Conservation (phyloP, 2,113 vertebrate genomes). For the Oxyruncus cristatus region DNA sequence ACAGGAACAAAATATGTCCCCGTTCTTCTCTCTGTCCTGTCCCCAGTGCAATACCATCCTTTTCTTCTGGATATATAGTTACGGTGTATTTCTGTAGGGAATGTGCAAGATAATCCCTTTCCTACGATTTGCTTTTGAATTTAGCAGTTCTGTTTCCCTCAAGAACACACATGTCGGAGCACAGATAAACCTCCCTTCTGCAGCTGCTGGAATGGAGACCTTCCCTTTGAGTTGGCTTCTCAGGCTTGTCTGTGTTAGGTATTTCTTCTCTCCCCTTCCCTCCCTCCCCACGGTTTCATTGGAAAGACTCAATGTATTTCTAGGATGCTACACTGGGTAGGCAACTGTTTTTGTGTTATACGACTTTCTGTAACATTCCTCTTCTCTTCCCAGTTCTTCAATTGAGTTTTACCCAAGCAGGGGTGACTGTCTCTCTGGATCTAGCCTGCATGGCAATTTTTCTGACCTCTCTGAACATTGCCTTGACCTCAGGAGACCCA, state of each 20-base stretch:
- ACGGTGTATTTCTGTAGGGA: background rate
- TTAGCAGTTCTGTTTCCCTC: background rate
- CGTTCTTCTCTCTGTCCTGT: background rate
- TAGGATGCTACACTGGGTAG: background rate
- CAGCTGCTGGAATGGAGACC: background rate
- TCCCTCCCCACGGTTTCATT: background rate
- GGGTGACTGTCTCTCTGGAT: background rate
- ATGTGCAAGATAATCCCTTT: background rate
- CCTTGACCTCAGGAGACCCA: background rate
- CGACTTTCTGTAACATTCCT: background rate
- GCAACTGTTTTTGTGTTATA: background rate
- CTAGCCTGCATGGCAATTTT: background rate
- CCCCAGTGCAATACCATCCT: accelerated
- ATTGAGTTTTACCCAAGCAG: background rate
- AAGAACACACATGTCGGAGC: background rate
- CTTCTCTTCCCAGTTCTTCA: background rate
- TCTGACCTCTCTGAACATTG: background rate
- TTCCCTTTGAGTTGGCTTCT: background rate
- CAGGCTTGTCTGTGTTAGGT: background rate
- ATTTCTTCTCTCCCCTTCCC: background rate
- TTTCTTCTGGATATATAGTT: background rate
- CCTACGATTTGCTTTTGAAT: background rate
- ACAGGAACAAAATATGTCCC: background rate
- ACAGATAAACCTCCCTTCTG: background rate
- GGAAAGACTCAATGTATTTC: background rate